Conservation (phyloP, 2,797 vertebrate species). For the Sebastes matsubarae region DNA sequence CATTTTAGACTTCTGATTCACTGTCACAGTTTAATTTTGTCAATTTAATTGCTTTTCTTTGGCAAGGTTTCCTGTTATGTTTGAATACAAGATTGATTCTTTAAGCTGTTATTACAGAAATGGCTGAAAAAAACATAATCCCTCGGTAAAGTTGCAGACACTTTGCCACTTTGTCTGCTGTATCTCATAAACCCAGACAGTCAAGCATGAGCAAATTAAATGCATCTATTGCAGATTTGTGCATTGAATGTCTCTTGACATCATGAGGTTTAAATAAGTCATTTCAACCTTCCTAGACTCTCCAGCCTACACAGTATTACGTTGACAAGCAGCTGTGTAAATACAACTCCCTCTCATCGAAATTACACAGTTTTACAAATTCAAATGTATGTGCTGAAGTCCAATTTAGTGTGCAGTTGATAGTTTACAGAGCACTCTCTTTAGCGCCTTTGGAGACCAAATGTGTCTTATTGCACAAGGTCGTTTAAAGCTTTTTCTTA, state of each 20-base stretch:
- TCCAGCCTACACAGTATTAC: neutral
- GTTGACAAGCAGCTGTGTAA: neutral
- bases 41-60: slow-evolving; percentile 51
- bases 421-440: neutral
- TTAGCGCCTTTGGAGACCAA: neutral
- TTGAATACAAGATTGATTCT: slow-evolving; percentile 42
- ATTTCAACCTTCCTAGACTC: slow-evolving; percentile 3
- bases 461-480: neutral
- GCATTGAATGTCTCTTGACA: slow-evolving; percentile 25
- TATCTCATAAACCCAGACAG: slow-evolving; percentile 34
- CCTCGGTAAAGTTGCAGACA: slow-evolving; percentile 33
- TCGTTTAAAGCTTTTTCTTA: neutral
- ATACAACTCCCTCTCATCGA: neutral
- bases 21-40: slow-evolving; percentile 25
- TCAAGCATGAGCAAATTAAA: slow-evolving; percentile 27
- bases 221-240: slow-evolving; percentile 30
- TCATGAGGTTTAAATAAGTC: slow-evolving; percentile 1
- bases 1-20: slow-evolving; percentile 16
- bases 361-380: neutral
- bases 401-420: neutral
- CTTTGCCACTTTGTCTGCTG: slow-evolving; percentile 11
- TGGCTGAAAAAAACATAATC: slow-evolving; percentile 19
- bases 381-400: neutral
- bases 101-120: slow-evolving; percentile 30
- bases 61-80: slow-evolving; percentile 23